These are phyloP conservation scores for Phytoseiulus persimilis DNA, from an alignment of 2,888 invertebrate species.

Conservation along the genomic window DNA sequence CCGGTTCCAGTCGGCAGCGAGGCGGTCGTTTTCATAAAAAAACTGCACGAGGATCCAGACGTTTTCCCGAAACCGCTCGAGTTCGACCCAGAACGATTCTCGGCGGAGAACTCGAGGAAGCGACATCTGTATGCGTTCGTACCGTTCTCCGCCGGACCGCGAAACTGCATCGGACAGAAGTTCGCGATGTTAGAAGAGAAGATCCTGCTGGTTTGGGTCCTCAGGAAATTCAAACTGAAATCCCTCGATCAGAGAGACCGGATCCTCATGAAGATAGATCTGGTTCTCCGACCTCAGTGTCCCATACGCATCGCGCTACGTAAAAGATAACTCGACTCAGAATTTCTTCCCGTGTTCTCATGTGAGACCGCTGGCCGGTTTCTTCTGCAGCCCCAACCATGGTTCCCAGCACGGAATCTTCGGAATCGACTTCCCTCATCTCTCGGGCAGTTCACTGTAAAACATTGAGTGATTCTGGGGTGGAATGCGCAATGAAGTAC, in stretches of 20 bases:
- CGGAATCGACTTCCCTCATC: too few relatives aligned
- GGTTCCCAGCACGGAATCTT: too few relatives aligned
- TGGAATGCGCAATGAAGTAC: too few relatives aligned
- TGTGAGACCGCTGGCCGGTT: too few relatives aligned
- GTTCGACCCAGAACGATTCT: slow-evolving; percentile 10
- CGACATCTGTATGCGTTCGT: slow-evolving; percentile 6
- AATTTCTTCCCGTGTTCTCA: too few relatives aligned
- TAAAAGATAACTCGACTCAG: neutral
- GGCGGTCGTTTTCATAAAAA: neutral
- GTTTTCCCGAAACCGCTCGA: slow-evolving; percentile 17
- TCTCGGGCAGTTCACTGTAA: too few relatives aligned
- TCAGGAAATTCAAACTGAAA: neutral
- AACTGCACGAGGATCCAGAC: slow-evolving; percentile 13
- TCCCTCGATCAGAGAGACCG: neutral
- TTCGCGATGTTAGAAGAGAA: slow-evolving; percentile 27
- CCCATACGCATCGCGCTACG: neutral
- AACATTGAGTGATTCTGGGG: too few relatives aligned
- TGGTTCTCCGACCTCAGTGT: neutral
- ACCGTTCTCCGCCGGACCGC: slow-evolving; percentile 9
- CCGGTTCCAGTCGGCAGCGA: slow-evolving; percentile 20
- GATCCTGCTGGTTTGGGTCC: neutral
- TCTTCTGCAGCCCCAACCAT: too few relatives aligned
- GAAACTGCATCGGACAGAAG: slow-evolving; percentile 31
- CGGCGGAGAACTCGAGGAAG: neutral
- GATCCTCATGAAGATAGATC: neutral